Evolutionary conservation across 2,888 invertebrate species (phyloP).

Genomic region (Tethea ocularis): DNA sequence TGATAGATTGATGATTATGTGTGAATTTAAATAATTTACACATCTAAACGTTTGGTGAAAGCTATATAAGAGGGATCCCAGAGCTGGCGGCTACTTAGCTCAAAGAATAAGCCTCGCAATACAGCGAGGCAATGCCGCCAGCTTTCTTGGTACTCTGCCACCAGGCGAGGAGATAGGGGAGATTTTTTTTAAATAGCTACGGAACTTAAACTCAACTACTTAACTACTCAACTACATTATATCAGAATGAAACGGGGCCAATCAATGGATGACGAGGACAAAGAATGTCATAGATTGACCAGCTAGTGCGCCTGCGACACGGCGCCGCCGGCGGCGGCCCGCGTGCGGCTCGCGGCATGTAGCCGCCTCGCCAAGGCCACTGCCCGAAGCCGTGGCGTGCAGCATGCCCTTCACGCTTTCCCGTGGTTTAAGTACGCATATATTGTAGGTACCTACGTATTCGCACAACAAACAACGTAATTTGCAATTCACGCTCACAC

Average conservation of each 20-base stretch:
- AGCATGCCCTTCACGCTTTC: conserved; percentile 72
- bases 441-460: conserved; percentile 9
- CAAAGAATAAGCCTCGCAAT: no score
- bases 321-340: background rate
- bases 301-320: background rate
- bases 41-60: no score
- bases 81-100: no score
- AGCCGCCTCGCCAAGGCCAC: conserved; percentile 33
- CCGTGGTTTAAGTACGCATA: conserved; percentile 37
- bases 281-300: conserved; percentile 9
- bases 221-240: background rate
- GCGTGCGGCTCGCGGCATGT: background rate
- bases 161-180: no score
- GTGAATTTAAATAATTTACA: no score
- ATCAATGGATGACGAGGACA: background rate
- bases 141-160: no score
- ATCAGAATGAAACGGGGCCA: conserved; percentile 5
- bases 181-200: no score
- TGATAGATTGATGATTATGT: no score
- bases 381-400: conserved; percentile 8
- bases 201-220: no score
- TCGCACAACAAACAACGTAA: conserved; percentile 10
- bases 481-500: conserved; percentile 13
- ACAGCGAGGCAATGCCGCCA: no score
- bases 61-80: no score